phyloP scores from a whole-genome alignment of 2,113 vertebrate species.

The Chaenocephalus aceratus region DNA sequence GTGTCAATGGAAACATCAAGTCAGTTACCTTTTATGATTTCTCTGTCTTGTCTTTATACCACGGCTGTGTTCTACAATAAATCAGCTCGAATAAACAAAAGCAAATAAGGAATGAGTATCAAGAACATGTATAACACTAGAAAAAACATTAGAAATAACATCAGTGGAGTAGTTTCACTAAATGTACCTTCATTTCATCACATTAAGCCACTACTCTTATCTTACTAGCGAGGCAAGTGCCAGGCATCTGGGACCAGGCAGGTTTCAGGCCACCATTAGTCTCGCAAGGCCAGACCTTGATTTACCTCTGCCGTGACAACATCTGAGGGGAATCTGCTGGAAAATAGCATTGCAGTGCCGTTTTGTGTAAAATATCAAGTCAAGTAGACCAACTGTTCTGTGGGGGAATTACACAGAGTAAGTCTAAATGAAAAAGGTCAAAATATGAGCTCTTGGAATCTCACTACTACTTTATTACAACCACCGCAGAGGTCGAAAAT shows the following conservation, averaged over 20 bases:
- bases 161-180: neutral
- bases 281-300: conserved; percentile 40
- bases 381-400: neutral
- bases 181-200: conserved; percentile 27
- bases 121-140: neutral
- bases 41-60: neutral
- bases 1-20: neutral
- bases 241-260: conserved; percentile 7
- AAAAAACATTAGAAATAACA: neutral
- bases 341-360: conserved; percentile 17
- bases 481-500: conserved; percentile 22
- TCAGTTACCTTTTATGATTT: neutral
- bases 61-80: conserved; percentile 3
- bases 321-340: conserved; percentile 29
- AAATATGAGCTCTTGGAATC: conserved; percentile 26
- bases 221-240: conserved; percentile 15
- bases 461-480: conserved; percentile 19
- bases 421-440: conserved; percentile 43
- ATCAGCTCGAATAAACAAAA: neutral
- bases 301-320: conserved; percentile 24
- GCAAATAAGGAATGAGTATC: neutral
- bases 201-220: conserved; percentile 1
- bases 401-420: conserved; percentile 27
- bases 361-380: conserved; percentile 21
- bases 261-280: conserved; percentile 36